phyloP scores from a whole-genome alignment of 37 sponge, comb jelly and placozoan species.

The Lycopodina hypogea region DNA sequence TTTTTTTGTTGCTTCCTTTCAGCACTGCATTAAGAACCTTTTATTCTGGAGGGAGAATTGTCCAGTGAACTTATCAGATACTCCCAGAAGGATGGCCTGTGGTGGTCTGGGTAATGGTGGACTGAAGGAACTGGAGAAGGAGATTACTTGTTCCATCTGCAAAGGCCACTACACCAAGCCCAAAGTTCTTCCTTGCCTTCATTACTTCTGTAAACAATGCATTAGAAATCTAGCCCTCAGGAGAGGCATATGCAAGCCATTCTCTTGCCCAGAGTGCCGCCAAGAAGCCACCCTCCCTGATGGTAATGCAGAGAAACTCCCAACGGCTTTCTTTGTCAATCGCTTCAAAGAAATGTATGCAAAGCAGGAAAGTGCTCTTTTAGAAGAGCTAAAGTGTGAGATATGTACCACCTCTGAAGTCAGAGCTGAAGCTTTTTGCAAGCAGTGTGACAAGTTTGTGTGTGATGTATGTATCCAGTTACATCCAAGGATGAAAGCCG shows the following conservation, averaged over 20 bases:
- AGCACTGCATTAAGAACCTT: no score
- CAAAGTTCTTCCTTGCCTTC: background rate
- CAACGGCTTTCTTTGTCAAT: background rate
- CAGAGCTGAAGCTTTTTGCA: slow-evolving; percentile 9
- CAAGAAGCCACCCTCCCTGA: background rate
- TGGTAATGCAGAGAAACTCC: background rate
- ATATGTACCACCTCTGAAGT: no score
- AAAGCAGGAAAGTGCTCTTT: background rate
- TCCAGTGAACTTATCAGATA: no score
- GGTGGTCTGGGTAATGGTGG: no score
- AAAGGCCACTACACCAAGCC: background rate
- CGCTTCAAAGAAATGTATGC: background rate
- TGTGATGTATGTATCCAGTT: background rate
- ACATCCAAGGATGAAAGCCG: background rate
- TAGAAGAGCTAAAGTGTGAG: no score
- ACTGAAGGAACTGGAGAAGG: background rate
- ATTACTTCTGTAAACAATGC: slow-evolving; percentile 1
- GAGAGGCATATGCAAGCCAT: background rate
- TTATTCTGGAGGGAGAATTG: no score
- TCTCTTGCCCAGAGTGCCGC: background rate
- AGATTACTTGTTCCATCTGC: background rate
- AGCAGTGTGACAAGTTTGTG: background rate
- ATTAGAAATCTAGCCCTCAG: background rate
- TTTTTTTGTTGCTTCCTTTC: no score
- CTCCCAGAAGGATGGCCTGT: no score